A percentile compares a stretch with the other conserved stretches of the same genome.
Conservation (phyloP, 2,113 vertebrate species). For the Neoarius graeffei region DNA sequence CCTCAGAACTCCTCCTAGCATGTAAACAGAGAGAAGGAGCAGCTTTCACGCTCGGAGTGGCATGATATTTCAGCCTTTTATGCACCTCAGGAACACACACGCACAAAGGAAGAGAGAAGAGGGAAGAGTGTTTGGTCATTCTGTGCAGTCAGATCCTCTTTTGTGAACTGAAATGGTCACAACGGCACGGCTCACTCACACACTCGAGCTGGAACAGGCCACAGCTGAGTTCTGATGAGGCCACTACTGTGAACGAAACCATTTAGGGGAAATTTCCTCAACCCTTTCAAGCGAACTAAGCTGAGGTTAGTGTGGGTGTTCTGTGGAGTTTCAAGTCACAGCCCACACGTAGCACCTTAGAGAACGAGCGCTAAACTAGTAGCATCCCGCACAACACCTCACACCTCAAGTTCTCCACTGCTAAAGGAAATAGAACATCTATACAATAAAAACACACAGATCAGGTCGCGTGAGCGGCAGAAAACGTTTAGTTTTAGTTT, state of each 20-base stretch:
- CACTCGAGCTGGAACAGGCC: slow-evolving; percentile 17
- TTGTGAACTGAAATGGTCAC: slow-evolving; percentile 24
- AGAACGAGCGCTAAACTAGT: slow-evolving; percentile 7
- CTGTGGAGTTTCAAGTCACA: slow-evolving; percentile 40
- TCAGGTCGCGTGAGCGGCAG: not conserved
- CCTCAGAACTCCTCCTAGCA: slow-evolving; percentile 18
- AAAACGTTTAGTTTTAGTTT: not conserved
- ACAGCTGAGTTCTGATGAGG: slow-evolving; percentile 19
- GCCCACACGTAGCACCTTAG: slow-evolving; percentile 6
- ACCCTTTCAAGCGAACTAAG: slow-evolving; percentile 12
- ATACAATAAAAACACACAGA: not conserved
- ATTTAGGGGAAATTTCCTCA: slow-evolving; percentile 41
- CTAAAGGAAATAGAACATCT: not conserved
- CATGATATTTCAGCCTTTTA: slow-evolving; percentile 11
- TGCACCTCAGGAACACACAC: slow-evolving; percentile 12
- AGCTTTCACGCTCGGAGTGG: not conserved
- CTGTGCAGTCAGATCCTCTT: slow-evolving; percentile 22
- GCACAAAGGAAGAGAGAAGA: not conserved
- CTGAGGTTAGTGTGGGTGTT: slow-evolving; percentile 32
- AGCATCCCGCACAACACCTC: not conserved
- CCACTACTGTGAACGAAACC: slow-evolving; percentile 26
- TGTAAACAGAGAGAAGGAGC: slow-evolving; percentile 13
- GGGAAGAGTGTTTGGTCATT: slow-evolving; percentile 27
- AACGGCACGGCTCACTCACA: not conserved
- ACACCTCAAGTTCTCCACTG: not conserved